These are phyloP conservation scores for Dynastes tityus DNA, from an alignment of 2,888 invertebrate genomes.

Conservation along the genomic window DNA sequence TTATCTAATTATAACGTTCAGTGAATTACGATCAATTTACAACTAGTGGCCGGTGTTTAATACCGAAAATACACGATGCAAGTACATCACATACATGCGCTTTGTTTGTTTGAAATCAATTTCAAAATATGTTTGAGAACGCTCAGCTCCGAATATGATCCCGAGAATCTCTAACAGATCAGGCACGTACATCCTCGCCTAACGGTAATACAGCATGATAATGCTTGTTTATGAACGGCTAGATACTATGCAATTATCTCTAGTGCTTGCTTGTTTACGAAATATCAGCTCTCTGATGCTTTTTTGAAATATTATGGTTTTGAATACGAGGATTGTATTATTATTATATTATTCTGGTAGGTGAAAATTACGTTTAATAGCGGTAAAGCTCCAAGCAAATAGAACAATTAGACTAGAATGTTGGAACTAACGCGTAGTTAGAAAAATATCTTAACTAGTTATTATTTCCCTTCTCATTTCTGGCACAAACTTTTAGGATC, in stretches of 20 bases:
- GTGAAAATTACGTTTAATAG: too few species aligned
- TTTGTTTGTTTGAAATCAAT: not conserved
- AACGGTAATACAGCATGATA: not conserved
- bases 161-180: not conserved
- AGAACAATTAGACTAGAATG: too few species aligned
- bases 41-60: not conserved
- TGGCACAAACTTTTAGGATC: too few species aligned
- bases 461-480: too few species aligned
- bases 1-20: too few species aligned
- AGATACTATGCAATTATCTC: slow-evolving; percentile 12
- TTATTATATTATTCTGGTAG: too few species aligned
- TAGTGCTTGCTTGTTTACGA: slow-evolving; percentile 4
- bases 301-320: too few species aligned
- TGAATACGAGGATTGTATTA: too few species aligned
- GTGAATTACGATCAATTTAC: not conserved
- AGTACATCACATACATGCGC: not conserved
- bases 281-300: not conserved
- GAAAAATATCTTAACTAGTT: too few species aligned
- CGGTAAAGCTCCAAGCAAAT: too few species aligned
- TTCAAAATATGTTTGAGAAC: not conserved
- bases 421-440: too few species aligned
- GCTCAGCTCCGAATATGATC: not conserved
- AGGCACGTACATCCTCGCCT: not conserved
- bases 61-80: not conserved
- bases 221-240: slow-evolving; percentile 25